Conservation (phyloP, 1,140 invertebrate genomes). For the Idris sp. region DNA sequence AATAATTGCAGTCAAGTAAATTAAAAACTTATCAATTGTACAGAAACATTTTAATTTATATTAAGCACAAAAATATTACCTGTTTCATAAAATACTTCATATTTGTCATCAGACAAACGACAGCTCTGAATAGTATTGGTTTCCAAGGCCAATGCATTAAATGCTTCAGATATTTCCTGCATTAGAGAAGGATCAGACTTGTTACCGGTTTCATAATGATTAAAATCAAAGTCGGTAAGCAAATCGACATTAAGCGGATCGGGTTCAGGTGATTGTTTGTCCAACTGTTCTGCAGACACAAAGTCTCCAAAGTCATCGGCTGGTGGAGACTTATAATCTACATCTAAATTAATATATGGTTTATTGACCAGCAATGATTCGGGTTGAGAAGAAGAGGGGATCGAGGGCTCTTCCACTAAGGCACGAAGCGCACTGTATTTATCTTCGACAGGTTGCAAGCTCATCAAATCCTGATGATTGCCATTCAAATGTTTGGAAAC, state of each 20-base stretch:
- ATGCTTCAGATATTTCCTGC: slow-evolving; percentile 72
- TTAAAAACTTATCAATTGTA: too few species aligned
- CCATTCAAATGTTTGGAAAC: slow-evolving; percentile 47
- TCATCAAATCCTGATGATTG: slow-evolving; percentile 73
- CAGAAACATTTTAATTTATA: too few species aligned
- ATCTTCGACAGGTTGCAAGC: slow-evolving; percentile 74
- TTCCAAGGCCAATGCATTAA: slow-evolving; percentile 70
- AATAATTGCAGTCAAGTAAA: too few species aligned
- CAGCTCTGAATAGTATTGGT: slow-evolving; percentile 57
- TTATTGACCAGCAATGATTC: slow-evolving; percentile 35
- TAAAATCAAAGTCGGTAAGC: slow-evolving; percentile 72
- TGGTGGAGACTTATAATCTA: slow-evolving; percentile 36
- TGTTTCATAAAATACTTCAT: slow-evolving; percentile 63
- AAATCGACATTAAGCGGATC: slow-evolving; percentile 69
- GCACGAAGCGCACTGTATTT: slow-evolving; percentile 78
- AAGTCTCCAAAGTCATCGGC: slow-evolving; percentile 82
- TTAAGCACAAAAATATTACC: too few species aligned
- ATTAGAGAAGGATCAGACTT: slow-evolving; percentile 64
- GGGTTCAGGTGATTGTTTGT: slow-evolving; percentile 22
- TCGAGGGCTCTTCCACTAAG: slow-evolving; percentile 69
- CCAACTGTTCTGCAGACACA: slow-evolving; percentile 74
- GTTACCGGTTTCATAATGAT: slow-evolving; percentile 56
- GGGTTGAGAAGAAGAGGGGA: slow-evolving; percentile 14
- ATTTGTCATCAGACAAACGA: slow-evolving; percentile 63
- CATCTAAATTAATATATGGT: slow-evolving; percentile 39